Conservation (phyloP, 2,888 invertebrate genomes). For the Geophilus truncorum region DNA sequence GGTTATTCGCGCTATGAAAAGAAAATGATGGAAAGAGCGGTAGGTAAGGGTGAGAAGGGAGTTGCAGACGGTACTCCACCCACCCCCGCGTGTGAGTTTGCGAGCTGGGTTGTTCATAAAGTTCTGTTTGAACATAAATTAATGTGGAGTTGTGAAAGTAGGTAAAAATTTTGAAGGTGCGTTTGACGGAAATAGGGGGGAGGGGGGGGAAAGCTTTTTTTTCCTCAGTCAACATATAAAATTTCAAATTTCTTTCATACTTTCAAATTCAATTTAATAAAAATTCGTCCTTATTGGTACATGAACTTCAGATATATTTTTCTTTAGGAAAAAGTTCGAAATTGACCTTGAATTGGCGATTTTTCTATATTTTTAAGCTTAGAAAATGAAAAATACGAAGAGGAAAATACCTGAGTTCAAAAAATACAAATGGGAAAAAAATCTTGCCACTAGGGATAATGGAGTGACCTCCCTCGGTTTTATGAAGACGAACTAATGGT, state of each 20-base stretch:
- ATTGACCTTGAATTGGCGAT: background rate
- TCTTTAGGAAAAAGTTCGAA: background rate
- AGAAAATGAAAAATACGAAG: background rate
- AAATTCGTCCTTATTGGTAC: background rate
- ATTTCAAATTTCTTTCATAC: no score
- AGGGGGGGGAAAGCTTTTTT: background rate
- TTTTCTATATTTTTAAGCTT: background rate
- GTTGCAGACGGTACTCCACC: background rate
- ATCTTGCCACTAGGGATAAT: background rate
- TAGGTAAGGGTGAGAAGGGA: background rate
- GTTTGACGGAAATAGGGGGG: background rate
- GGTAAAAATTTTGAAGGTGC: background rate
- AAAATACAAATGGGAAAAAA: background rate
- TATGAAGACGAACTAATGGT: conserved; percentile 21
- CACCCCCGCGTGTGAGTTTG: conserved; percentile 17
- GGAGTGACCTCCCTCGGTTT: conserved; percentile 6
- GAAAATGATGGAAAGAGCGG: conserved; percentile 15
- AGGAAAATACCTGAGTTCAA: background rate
- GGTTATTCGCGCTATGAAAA: conserved; percentile 21
- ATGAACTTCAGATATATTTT: background rate
- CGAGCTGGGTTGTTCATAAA: background rate
- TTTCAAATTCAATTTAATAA: background rate
- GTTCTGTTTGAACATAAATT: background rate
- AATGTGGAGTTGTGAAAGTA: background rate
- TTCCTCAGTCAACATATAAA: no score